Conservation (phyloP, 2,113 vertebrate species). For the Gulo gulo region DNA sequence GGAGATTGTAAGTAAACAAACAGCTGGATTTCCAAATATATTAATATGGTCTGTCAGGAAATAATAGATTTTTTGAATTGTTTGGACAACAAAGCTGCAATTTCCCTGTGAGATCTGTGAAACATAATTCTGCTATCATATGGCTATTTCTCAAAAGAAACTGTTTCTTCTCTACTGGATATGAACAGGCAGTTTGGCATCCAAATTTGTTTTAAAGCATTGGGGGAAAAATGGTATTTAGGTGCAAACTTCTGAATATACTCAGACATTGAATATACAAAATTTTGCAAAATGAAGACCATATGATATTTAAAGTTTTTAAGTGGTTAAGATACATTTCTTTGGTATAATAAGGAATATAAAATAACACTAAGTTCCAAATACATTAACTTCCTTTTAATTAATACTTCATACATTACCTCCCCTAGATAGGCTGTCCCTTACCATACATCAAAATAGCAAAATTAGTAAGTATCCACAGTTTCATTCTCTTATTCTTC, state of each 20-base stretch:
- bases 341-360: not conserved
- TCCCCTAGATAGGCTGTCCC: not conserved
- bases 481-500: not conserved
- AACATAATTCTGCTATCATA: not conserved
- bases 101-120: not conserved
- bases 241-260: not conserved
- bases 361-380: not conserved
- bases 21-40: not conserved
- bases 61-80: not conserved
- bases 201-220: not conserved
- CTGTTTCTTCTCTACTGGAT: not conserved
- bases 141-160: not conserved
- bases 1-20: not conserved
- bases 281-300: not conserved
- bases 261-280: not conserved
- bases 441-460: not conserved
- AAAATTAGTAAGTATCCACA: not conserved
- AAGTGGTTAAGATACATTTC: not conserved
- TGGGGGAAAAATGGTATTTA: not conserved
- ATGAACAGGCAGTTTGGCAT: not conserved
- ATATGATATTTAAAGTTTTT: not conserved
- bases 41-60: not conserved
- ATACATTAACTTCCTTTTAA: not conserved
- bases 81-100: not conserved
- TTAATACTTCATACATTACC: not conserved